These are phyloP conservation scores for Tinamus guttatus DNA, from an alignment of 2,113 vertebrate genomes.

Conservation along the genomic window DNA sequence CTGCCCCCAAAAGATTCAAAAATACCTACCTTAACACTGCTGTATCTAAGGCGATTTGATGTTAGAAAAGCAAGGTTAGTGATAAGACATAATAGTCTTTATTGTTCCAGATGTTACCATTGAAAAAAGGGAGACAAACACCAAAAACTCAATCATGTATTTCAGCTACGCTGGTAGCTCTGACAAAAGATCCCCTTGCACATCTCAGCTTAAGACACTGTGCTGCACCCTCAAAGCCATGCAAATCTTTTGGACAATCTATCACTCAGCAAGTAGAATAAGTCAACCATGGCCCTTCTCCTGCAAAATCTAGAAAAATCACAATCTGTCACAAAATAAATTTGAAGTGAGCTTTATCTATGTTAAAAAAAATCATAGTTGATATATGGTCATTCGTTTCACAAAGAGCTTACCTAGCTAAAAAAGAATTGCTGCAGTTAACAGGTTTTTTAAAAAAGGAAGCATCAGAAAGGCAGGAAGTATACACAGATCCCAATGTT, in stretches of 20 bases:
- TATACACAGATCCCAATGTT: not conserved
- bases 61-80: not conserved
- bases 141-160: not conserved
- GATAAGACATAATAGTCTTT: not conserved
- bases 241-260: not conserved
- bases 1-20: not conserved
- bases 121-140: not conserved
- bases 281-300: not conserved
- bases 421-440: not conserved
- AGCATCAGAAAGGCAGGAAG: not conserved
- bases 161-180: not conserved
- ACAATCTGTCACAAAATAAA: not conserved
- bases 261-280: not conserved
- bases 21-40: not conserved
- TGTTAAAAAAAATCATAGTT: not conserved
- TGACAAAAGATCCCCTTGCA: not conserved
- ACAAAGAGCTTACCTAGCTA: not conserved
- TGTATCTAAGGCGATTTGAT: not conserved
- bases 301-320: not conserved
- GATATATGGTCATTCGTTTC: not conserved
- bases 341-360: not conserved
- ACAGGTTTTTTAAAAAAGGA: not conserved
- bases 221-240: not conserved
- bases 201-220: not conserved
- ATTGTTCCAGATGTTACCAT: not conserved